phyloP scores from a whole-genome alignment of 2,797 vertebrate species.

The Argentina silus region DNA sequence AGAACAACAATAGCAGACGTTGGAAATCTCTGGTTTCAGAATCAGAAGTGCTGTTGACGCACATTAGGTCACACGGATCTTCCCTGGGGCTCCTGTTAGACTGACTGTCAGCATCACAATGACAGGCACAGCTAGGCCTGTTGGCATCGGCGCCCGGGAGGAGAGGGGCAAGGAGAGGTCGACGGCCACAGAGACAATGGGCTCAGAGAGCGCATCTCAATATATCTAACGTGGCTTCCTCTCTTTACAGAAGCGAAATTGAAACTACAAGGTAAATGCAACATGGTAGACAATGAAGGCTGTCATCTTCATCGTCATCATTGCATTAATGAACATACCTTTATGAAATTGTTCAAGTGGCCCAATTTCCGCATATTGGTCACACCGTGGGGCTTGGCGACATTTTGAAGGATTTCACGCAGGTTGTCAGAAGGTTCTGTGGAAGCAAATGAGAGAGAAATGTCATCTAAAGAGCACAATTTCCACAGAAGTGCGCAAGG shows the following conservation, averaged over 20 bases:
- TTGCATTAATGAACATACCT: slow-evolving; percentile 78
- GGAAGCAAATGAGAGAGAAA: slow-evolving; percentile 28
- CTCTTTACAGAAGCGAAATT: no score
- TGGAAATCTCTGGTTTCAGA: slow-evolving; percentile 47
- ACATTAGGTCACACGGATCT: slow-evolving; percentile 36
- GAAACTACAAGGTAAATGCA: neutral
- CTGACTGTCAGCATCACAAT: slow-evolving; percentile 60
- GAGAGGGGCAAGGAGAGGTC: slow-evolving; percentile 37
- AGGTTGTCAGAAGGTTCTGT: slow-evolving; percentile 96
- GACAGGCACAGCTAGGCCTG: slow-evolving; percentile 56
- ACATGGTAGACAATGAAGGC: neutral
- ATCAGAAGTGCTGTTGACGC: slow-evolving; percentile 38
- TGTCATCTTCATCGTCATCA: neutral
- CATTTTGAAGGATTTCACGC: slow-evolving; percentile 98
- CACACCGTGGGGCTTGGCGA: slow-evolving; percentile 95
- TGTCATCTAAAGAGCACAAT: slow-evolving; percentile 44
- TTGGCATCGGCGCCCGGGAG: slow-evolving; percentile 52
- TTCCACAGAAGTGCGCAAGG: slow-evolving; percentile 55
- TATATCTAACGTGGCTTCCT: neutral
- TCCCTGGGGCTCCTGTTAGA: slow-evolving; percentile 54
- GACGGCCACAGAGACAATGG: neutral
- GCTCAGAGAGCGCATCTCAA: neutral
- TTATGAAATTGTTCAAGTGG: slow-evolving; percentile 99
- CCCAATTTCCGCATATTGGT: slow-evolving; percentile 99
- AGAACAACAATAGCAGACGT: slow-evolving; percentile 28